Conservation (phyloP, 2,113 vertebrate genomes). For the Microcebus griseorufus region DNA sequence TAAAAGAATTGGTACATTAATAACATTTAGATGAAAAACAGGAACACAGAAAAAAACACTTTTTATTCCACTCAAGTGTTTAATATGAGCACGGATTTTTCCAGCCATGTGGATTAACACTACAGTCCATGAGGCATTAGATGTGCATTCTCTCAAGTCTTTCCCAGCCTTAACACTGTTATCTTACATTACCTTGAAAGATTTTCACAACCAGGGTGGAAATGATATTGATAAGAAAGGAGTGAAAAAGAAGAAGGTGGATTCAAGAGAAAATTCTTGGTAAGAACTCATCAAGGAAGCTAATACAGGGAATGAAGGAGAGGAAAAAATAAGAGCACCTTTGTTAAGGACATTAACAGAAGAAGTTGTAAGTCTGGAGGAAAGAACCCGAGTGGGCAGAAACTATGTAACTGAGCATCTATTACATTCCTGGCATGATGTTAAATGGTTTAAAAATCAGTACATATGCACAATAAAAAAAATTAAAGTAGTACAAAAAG, state of each 20-base stretch:
- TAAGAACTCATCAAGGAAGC: not conserved
- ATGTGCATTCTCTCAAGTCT: not conserved
- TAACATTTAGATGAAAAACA: not conserved
- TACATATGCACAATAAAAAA: not conserved
- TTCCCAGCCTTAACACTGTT: not conserved
- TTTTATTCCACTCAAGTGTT: not conserved
- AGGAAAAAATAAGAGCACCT: not conserved
- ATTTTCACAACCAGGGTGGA: not conserved
- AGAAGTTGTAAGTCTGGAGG: not conserved
- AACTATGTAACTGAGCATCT: not conserved
- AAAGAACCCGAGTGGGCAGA: not conserved
- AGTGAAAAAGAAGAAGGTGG: not conserved
- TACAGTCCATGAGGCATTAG: not conserved
- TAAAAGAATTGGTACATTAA: not conserved
- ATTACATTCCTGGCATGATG: not conserved
- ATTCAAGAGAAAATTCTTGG: not conserved
- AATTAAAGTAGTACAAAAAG: not conserved
- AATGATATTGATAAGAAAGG: not conserved
- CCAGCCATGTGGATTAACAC: not conserved
- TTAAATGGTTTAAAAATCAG: not conserved
- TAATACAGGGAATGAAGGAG: not conserved
- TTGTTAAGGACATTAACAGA: not conserved
- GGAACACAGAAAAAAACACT: not conserved
- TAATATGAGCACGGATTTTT: not conserved
- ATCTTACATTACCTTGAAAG: not conserved